Conservation (phyloP, 2,113 vertebrate genomes). For the Pseudonaja textilis region DNA sequence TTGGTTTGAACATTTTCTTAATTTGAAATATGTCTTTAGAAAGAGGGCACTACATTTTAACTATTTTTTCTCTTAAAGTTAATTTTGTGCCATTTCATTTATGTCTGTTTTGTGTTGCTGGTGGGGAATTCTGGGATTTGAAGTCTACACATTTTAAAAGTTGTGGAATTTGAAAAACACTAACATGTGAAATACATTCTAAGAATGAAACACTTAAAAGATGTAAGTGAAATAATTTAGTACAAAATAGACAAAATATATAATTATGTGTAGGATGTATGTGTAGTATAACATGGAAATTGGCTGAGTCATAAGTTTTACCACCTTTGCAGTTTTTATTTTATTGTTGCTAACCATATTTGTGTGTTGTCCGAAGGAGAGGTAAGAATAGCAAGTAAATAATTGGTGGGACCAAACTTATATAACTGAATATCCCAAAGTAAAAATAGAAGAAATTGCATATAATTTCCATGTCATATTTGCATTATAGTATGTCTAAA, state of each 20-base stretch:
- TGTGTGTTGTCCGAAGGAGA: conserved; percentile 49
- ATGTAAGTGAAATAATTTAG: conserved; percentile 60
- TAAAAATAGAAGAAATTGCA: background rate
- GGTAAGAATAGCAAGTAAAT: conserved; percentile 33
- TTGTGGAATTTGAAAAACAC: background rate
- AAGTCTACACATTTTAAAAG: background rate
- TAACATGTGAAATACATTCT: conserved; percentile 39
- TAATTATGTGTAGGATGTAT: background rate
- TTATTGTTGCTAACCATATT: conserved; percentile 66
- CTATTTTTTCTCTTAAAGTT: conserved; percentile 54
- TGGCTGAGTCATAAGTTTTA: conserved; percentile 65
- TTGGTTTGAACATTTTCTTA: conserved; percentile 33
- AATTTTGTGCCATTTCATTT: conserved; percentile 38
- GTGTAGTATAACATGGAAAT: background rate
- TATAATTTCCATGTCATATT: background rate
- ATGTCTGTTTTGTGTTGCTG: background rate
- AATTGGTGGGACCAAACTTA: background rate
- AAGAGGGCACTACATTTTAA: conserved; percentile 48
- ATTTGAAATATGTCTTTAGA: conserved; percentile 18
- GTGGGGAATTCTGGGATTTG: background rate
- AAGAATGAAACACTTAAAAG: conserved; percentile 53
- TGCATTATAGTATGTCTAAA: background rate
- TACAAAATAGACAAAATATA: conserved; percentile 50
- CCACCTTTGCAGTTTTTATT: conserved; percentile 57
- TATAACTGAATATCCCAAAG: background rate